A percentile compares a stretch with the other conserved stretches of the same genome.
Evolutionary conservation across 2,797 vertebrate species (phyloP).

Genomic region (Brachyrhaphis roseni): DNA sequence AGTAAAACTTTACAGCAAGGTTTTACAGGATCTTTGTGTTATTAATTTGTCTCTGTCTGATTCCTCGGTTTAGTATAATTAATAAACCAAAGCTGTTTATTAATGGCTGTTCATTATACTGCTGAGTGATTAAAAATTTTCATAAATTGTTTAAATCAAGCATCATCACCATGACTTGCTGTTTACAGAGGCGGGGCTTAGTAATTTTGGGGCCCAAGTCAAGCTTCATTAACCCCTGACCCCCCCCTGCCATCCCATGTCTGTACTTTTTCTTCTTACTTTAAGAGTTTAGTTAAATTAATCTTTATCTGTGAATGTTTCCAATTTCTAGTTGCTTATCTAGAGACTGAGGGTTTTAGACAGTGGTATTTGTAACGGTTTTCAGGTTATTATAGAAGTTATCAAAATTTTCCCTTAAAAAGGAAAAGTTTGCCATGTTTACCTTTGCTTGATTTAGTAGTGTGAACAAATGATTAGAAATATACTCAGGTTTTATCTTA

Average conservation of each 20-base stretch:
- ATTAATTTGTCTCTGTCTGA: not conserved
- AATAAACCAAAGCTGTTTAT: not conserved
- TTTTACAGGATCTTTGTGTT: not conserved
- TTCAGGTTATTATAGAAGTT: not conserved
- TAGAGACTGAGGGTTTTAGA: not conserved
- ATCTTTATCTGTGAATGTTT: not conserved
- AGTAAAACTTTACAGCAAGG: not conserved
- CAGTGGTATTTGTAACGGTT: not conserved
- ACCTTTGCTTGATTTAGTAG: not conserved
- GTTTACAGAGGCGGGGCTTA: conserved; percentile 2
- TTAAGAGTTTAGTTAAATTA: not conserved
- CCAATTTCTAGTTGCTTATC: not conserved
- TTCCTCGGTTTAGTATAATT: rapidly evolving
- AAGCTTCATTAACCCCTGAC: not conserved
- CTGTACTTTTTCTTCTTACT: not conserved
- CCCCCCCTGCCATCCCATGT: too few relatives aligned
- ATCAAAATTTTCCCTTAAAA: not conserved
- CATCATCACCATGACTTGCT: conserved; percentile 28
- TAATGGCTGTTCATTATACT: rapidly evolving
- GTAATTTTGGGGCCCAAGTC: not conserved
- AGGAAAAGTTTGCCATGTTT: not conserved
- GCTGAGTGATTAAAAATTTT: not conserved
- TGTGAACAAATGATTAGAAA: not conserved
- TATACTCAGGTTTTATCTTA: not conserved
- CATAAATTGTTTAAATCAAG: not conserved